Evolutionary conservation across 2,113 vertebrate genomes (phyloP).

Genomic region (Heloderma charlesbogerti): DNA sequence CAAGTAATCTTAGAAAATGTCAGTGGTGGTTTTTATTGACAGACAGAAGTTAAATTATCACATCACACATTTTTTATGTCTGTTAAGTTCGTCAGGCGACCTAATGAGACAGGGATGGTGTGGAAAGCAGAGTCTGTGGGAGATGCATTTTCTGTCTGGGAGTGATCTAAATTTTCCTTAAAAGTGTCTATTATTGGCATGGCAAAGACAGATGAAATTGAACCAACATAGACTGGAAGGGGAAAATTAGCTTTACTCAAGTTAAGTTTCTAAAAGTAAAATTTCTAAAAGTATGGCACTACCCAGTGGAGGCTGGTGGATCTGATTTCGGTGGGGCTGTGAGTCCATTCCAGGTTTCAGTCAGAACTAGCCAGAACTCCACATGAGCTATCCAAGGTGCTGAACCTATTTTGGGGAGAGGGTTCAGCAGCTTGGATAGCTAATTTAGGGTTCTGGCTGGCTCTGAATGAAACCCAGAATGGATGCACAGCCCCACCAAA

Average conservation of each 20-base stretch:
- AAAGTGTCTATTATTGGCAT: background rate
- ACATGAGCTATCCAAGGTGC: no score
- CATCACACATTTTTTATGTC: background rate
- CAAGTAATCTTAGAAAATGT: background rate
- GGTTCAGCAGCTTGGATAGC: no score
- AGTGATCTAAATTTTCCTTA: background rate
- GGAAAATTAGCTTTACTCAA: background rate
- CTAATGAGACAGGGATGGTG: background rate
- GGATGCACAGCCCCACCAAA: no score
- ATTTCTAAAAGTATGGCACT: background rate
- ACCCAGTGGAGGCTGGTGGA: no score
- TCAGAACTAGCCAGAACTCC: no score
- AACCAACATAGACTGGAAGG: background rate
- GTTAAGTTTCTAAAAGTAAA: background rate
- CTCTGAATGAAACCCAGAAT: no score
- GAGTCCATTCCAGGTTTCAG: no score
- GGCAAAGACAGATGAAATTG: background rate
- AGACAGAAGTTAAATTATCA: background rate
- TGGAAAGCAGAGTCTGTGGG: background rate
- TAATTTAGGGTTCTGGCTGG: no score
- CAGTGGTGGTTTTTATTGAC: no score
- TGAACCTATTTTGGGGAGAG: no score
- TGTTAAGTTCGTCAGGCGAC: background rate
- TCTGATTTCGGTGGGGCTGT: no score
- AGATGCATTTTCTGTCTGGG: background rate